Evolutionary conservation across 2,797 vertebrate genomes (phyloP).

Genomic region (Malurus leucopterus): DNA sequence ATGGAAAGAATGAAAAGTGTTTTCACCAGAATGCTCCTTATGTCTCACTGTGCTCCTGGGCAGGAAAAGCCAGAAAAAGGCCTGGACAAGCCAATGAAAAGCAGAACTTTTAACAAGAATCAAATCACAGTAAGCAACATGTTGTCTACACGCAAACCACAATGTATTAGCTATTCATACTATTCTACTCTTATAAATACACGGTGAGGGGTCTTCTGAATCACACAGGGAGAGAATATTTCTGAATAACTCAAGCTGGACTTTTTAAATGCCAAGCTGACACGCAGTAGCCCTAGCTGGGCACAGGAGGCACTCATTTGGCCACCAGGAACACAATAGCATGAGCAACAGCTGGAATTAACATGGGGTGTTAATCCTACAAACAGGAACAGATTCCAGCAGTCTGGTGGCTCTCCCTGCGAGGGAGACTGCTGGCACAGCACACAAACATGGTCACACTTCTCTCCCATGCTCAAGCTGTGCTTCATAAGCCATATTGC

Average conservation of each 20-base stretch:
- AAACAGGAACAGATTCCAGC: not conserved
- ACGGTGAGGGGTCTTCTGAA: not conserved
- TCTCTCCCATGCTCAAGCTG: not conserved
- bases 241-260: not conserved
- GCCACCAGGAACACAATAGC: not conserved
- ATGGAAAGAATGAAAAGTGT: not conserved
- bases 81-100: not conserved
- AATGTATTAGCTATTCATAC: rapidly evolving
- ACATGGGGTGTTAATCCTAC: not conserved
- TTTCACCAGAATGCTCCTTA: not conserved
- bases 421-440: not conserved
- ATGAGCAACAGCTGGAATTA: conserved; percentile 25
- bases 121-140: not conserved
- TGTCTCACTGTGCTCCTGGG: not conserved
- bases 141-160: not conserved
- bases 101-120: not conserved
- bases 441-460: not conserved
- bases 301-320: not conserved
- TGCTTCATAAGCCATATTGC: conserved; percentile 7
- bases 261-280: not conserved
- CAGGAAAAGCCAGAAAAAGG: not conserved
- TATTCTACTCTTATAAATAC: not conserved
- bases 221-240: rapidly evolving
- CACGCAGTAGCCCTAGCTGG: not conserved
- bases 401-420: not conserved